These are phyloP conservation scores for Hydriomena furcata DNA, from an alignment of 2,888 invertebrate genomes.

Conservation along the genomic window DNA sequence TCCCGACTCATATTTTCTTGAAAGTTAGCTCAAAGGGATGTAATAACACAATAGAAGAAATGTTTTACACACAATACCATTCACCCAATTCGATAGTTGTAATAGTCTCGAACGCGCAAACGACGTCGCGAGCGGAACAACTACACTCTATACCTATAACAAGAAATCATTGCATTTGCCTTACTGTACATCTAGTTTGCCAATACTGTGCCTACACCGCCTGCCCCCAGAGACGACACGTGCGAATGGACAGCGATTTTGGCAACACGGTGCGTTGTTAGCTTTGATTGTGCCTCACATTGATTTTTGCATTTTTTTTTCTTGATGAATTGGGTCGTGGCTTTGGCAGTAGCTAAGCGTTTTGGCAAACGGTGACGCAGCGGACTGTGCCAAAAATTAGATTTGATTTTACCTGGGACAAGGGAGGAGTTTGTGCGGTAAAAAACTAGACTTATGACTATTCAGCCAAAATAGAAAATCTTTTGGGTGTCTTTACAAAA, in stretches of 20 bases:
- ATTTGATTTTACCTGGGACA: constrained; percentile 25
- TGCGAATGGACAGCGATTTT: constrained; percentile 32
- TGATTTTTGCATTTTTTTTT: constrained; percentile 31
- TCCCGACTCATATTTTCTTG: too few species aligned
- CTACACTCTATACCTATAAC: too few species aligned
- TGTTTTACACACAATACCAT: too few species aligned
- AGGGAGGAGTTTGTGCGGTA: background rate
- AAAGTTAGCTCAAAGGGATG: too few species aligned
- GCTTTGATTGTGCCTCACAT: constrained; percentile 37
- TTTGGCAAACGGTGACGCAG: constrained; percentile 24
- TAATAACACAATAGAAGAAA: too few species aligned
- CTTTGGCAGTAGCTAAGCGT: constrained; percentile 28
- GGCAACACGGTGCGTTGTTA: constrained; percentile 35
- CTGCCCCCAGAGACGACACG: constrained; percentile 31
- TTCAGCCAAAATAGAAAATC: background rate
- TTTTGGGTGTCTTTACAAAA: background rate
- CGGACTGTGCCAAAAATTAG: constrained; percentile 25
- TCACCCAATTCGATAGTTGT: too few species aligned
- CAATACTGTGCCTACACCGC: constrained; percentile 16
- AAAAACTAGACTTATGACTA: constrained; percentile 8
- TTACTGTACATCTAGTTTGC: background rate
- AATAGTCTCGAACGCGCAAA: too few species aligned
- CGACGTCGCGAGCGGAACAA: too few species aligned
- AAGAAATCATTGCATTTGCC: background rate
- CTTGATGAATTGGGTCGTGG: constrained; percentile 27